Percentiles rank a stretch among this genome's conserved stretches.
phyloP scores from a whole-genome alignment of 2,113 vertebrate genomes.

The Myrmecophaga tridactyla region DNA sequence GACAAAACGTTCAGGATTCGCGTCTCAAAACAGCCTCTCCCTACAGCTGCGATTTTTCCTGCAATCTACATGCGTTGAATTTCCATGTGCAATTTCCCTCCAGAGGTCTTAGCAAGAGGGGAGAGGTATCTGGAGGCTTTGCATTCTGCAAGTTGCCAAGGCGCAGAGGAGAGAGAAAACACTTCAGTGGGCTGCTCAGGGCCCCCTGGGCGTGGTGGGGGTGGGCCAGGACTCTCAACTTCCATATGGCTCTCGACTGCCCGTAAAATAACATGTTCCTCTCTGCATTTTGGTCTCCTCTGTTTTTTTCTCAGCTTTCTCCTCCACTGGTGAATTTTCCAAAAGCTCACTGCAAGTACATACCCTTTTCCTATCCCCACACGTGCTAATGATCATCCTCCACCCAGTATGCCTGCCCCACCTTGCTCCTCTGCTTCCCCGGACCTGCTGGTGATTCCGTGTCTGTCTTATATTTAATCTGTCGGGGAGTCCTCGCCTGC shows the following conservation, averaged over 20 bases:
- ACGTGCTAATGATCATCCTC: neutral
- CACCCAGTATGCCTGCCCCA: neutral
- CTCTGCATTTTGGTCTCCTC: neutral
- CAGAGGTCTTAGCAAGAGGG: conserved; percentile 33
- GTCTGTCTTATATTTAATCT: neutral
- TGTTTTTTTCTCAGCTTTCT: neutral
- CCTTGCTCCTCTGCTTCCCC: neutral
- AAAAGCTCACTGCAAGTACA: neutral
- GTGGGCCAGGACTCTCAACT: neutral
- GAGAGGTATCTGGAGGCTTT: conserved; percentile 49
- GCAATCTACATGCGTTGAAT: neutral
- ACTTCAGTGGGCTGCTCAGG: too few species aligned
- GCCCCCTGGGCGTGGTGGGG: too few species aligned
- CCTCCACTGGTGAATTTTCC: neutral
- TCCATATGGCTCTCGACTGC: neutral
- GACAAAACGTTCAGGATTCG: neutral
- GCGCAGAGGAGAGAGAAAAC: neutral
- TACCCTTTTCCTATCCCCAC: neutral
- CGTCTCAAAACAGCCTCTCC: neutral
- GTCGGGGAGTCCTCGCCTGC: neutral
- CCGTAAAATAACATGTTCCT: neutral
- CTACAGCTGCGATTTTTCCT: neutral
- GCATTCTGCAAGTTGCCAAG: neutral
- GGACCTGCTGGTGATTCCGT: neutral
- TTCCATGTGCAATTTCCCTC: conserved; percentile 14